These are phyloP conservation scores for Mustela lutreola DNA, from an alignment of 2,113 vertebrate species.

Conservation along the genomic window DNA sequence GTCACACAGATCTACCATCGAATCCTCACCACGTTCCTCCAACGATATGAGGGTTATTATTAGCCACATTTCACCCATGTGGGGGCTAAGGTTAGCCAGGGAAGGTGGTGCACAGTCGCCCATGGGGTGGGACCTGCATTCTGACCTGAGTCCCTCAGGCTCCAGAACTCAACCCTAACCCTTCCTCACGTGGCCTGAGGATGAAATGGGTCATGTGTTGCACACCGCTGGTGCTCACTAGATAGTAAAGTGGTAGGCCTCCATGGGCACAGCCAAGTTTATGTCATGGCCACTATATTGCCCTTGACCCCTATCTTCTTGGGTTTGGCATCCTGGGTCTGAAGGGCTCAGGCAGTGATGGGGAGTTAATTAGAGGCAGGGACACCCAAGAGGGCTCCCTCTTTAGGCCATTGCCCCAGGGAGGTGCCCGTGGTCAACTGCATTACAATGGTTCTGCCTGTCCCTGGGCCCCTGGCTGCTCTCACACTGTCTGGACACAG, in stretches of 20 bases:
- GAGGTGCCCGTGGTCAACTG: background rate
- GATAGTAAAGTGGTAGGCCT: background rate
- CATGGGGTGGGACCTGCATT: background rate
- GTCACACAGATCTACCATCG: fast-evolving
- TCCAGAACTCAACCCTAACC: background rate
- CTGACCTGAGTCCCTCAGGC: background rate
- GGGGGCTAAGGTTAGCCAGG: background rate
- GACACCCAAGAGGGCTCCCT: background rate
- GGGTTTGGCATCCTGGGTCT: background rate
- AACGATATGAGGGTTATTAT: background rate
- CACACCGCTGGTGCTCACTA: background rate
- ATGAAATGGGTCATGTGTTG: background rate
- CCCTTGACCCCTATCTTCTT: background rate
- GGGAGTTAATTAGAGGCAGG: background rate
- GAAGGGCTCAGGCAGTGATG: background rate
- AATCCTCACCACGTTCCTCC: background rate
- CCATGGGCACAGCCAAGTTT: background rate
- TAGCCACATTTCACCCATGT: background rate
- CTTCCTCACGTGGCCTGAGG: background rate
- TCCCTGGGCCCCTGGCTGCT: background rate
- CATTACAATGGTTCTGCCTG: background rate
- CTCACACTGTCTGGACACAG: background rate
- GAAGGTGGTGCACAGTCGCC: background rate
- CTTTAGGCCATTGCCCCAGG: background rate
- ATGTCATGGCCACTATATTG: background rate